Evolutionary conservation across 2,888 invertebrate genomes (phyloP).

Genomic region (Synanthedon myopaeformis): DNA sequence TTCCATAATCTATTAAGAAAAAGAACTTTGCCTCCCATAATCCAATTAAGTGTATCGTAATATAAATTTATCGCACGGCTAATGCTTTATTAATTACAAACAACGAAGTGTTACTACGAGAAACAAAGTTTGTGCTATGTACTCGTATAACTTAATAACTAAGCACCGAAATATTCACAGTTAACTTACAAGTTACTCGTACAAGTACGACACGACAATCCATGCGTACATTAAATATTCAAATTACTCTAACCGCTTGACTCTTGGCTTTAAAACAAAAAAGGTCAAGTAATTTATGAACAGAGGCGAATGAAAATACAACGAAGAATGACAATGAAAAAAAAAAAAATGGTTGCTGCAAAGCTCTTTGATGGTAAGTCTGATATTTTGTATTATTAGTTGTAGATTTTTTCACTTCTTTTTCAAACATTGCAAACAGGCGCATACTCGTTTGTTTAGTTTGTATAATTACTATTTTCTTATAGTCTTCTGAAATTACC

Average conservation of each 20-base stretch:
- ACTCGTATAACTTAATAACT: background rate
- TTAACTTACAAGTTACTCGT: slow-evolving; percentile 1
- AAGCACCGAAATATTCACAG: slow-evolving; percentile 3
- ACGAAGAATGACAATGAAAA: slow-evolving; percentile 6
- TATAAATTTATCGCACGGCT: too few species aligned
- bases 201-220: slow-evolving; percentile 10
- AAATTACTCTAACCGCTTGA: slow-evolving; percentile 21
- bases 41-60: too few species aligned
- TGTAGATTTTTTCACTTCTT: too few species aligned
- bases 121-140: background rate
- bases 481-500: too few species aligned
- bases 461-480: too few species aligned
- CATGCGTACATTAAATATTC: slow-evolving; percentile 22
- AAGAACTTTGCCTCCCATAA: too few species aligned
- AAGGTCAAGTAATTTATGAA: slow-evolving; percentile 16
- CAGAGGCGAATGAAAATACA: slow-evolving; percentile 8
- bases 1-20: too few species aligned
- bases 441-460: too few species aligned
- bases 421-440: too few species aligned
- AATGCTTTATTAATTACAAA: background rate
- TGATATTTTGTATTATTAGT: too few species aligned
- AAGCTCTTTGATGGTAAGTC: too few species aligned
- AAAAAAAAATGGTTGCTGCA: background rate
- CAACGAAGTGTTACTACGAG: background rate
- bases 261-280: slow-evolving; percentile 16